Conservation (phyloP, 2,797 vertebrate genomes). For the Aotus griseimembra region DNA sequence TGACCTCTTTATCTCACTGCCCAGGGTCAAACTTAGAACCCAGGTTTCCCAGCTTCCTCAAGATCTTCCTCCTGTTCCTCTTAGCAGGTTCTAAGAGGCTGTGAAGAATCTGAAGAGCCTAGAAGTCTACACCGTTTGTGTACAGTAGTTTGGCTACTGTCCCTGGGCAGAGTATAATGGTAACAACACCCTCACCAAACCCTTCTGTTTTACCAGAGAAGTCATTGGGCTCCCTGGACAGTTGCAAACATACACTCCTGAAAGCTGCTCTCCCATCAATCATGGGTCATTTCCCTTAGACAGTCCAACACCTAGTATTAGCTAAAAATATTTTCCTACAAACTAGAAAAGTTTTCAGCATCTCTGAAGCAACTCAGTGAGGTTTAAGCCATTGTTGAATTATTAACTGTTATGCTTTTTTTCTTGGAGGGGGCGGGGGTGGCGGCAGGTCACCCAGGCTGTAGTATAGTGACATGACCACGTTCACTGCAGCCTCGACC, state of each 20-base stretch:
- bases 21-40: background rate
- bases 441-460: background rate
- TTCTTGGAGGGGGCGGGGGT: background rate
- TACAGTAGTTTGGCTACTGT: background rate
- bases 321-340: background rate
- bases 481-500: background rate
- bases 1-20: background rate
- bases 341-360: background rate
- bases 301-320: background rate
- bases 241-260: background rate
- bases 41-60: background rate
- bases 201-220: background rate
- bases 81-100: background rate
- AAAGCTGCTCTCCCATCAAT: background rate
- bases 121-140: background rate
- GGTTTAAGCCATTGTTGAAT: background rate
- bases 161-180: background rate
- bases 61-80: background rate
- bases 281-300: background rate
- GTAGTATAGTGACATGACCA: background rate
- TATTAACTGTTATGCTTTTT: background rate
- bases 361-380: constrained; percentile 11
- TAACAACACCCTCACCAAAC: background rate
- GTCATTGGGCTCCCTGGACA: background rate
- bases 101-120: background rate